Base-by-base conservation (phyloP, 2,888 invertebrate species). In the Lycaena phlaeas region DNA sequence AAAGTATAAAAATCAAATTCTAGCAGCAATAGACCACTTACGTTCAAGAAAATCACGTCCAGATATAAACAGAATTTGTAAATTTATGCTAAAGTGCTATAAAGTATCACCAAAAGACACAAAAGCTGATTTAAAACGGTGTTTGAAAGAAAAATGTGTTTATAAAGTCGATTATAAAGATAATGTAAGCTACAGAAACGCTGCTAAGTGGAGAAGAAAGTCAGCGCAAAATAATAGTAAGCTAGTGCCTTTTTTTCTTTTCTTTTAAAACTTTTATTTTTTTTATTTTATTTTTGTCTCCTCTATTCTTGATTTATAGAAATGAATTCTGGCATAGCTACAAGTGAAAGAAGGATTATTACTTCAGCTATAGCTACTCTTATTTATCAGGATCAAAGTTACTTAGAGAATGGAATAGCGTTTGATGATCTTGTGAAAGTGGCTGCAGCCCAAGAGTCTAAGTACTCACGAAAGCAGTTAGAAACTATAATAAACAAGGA, bases 151-250 rank as follows among this genome's bases (percentile, higher is more conserved):
- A 45, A 91, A 90, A 64, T 88, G 89, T 55, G 90, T 94, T 41
- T 87, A 91, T 50, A 92, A 92, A 86, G 94, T 94, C 18, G 92
- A 93, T 63, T 94, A 94, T 70, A 95, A 94, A 77, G 94, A 94
- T 58, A 92, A 89, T 75, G 92, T 91, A 52, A 93, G 93, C 78
- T 94, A 94, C 67, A 87, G 94, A 57, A 93, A 93, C 81, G 92
- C 93, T 36, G 90, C 91, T 38, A 93, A 89, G 85, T 91, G 87
- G 88, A 87, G 76, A 59, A 81, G 68, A 59, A 79, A 68, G 54
- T 62, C 68, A 44, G 64, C 63, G 42, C 59, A 59, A 48, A 68
- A 60, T 53, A 69, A 65, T 59, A 68, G 78, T 78, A 63, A 72
- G 76, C 61, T 36, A n/a, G n/a, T n/a, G n/a, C n/a, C n/a, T 27